Evolutionary conservation across 1,140 invertebrate genomes (phyloP).

Genomic region (Tribolium madens): DNA sequence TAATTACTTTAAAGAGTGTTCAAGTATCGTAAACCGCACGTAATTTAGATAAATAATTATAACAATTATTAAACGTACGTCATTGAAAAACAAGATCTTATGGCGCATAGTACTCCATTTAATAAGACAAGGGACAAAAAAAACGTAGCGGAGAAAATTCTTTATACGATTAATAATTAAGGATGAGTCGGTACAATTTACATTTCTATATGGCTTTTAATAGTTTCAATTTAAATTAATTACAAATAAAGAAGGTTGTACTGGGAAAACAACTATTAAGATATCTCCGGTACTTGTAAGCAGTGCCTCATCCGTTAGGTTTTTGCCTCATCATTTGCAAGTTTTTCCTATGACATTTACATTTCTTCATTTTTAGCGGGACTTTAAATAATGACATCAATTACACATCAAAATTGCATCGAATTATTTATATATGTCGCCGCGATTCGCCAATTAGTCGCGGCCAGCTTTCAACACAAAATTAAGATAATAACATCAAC

Average conservation of each 20-base stretch:
- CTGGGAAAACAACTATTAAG: constrained; percentile 47
- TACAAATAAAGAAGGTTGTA: constrained; percentile 44
- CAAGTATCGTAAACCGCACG: constrained; percentile 36
- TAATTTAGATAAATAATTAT: constrained; percentile 39
- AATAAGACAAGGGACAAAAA: neutral
- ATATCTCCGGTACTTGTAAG: constrained; percentile 40
- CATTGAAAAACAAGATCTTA: constrained; percentile 31
- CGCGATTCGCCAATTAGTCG: constrained; percentile 19
- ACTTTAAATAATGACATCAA: constrained; percentile 35
- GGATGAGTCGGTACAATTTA: constrained; percentile 51
- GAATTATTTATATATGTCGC: constrained; percentile 36
- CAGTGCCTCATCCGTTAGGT: constrained; percentile 27
- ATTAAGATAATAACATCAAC: constrained; percentile 20
- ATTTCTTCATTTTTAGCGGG: constrained; percentile 42
- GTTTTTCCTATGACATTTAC: constrained; percentile 40
- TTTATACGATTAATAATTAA: constrained; percentile 43
- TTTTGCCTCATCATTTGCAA: constrained; percentile 32
- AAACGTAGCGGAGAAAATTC: neutral
- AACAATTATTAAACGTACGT: constrained; percentile 35
- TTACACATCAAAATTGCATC: constrained; percentile 21
- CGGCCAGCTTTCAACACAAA: constrained; percentile 28
- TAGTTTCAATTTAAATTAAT: constrained; percentile 51
- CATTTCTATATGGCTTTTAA: constrained; percentile 51
- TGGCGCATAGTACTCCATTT: constrained; percentile 9
- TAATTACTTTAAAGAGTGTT: constrained; percentile 22